These are phyloP conservation scores for Epiblema foenella DNA, from an alignment of 2,888 invertebrate genomes.

Conservation along the genomic window DNA sequence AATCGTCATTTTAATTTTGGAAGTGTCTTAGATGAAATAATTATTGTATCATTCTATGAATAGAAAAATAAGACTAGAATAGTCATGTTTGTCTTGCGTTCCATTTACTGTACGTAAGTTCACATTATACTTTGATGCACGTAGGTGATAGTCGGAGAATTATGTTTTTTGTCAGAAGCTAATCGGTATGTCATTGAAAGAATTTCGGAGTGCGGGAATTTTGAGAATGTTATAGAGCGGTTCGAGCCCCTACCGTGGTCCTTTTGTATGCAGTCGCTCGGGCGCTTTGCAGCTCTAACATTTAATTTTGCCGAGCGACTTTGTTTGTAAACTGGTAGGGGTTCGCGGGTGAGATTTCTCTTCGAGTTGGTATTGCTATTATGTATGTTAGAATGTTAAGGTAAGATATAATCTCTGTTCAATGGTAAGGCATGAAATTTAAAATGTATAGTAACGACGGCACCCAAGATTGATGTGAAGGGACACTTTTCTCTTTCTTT, in stretches of 20 bases:
- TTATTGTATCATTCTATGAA: slow-evolving; percentile 69
- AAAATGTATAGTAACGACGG: slow-evolving; percentile 66
- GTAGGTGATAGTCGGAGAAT: slow-evolving; percentile 73
- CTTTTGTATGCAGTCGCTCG: slow-evolving; percentile 55
- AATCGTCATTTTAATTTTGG: slow-evolving; percentile 63
- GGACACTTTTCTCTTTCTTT: slow-evolving; percentile 73
- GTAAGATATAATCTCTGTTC: slow-evolving; percentile 74
- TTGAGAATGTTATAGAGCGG: slow-evolving; percentile 61
- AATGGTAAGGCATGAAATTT: slow-evolving; percentile 75
- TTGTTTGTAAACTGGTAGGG: slow-evolving; percentile 51
- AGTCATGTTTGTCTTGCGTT: slow-evolving; percentile 77
- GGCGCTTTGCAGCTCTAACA: slow-evolving; percentile 47
- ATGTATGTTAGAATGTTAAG: slow-evolving; percentile 76
- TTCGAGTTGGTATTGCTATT: slow-evolving; percentile 71
- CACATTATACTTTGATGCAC: slow-evolving; percentile 81
- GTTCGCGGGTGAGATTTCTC: slow-evolving; percentile 58
- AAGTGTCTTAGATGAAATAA: slow-evolving; percentile 69
- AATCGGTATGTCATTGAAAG: slow-evolving; percentile 75
- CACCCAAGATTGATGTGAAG: slow-evolving; percentile 78
- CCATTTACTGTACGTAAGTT: slow-evolving; percentile 77
- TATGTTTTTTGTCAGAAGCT: slow-evolving; percentile 78
- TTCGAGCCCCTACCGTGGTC: slow-evolving; percentile 60
- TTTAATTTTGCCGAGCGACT: slow-evolving; percentile 36
- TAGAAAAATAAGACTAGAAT: slow-evolving; percentile 80
- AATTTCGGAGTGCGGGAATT: slow-evolving; percentile 73